Conservation (phyloP, 1,140 invertebrate species). For the Pemphigus obesinymphae region DNA sequence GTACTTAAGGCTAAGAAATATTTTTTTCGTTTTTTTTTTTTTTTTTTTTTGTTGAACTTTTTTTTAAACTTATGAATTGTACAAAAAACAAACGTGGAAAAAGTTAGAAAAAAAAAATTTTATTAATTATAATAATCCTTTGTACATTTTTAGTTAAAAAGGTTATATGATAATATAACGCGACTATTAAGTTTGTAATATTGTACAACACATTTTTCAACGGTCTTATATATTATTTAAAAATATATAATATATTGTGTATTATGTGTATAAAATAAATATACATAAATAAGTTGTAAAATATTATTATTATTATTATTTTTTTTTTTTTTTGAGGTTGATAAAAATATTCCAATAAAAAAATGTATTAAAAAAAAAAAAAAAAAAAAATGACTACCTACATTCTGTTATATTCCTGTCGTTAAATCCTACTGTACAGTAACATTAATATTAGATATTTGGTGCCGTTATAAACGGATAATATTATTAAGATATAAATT, state of each 20-base stretch:
- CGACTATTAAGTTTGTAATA: slow-evolving; percentile 40
- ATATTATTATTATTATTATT: slow-evolving; percentile 15
- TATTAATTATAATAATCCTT: neutral
- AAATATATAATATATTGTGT: slow-evolving; percentile 8
- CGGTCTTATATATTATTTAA: slow-evolving; percentile 20
- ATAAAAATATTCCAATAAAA: slow-evolving; percentile 41
- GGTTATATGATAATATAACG: slow-evolving; percentile 25
- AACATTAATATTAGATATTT: no score
- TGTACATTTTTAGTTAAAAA: slow-evolving; percentile 29
- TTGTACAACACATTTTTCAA: slow-evolving; percentile 23
- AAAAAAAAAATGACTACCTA: neutral
- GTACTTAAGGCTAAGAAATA: slow-evolving; percentile 39
- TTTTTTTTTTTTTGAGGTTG: slow-evolving; percentile 38
- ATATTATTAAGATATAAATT: no score
- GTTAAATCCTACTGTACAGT: no score
- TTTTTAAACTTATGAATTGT: slow-evolving; percentile 34
- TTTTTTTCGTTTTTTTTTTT: slow-evolving; percentile 17
- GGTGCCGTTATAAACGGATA: no score
- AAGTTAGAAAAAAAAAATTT: neutral
- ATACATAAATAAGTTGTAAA: slow-evolving; percentile 9
- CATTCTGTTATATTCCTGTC: no score
- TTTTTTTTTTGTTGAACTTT: slow-evolving; percentile 37
- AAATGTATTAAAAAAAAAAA: slow-evolving; percentile 30
- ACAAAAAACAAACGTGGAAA: neutral
- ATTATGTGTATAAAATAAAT: slow-evolving; percentile 9